Evolutionary conservation across 2,888 invertebrate genomes (phyloP).

Genomic region (Subacronicta megacephala): DNA sequence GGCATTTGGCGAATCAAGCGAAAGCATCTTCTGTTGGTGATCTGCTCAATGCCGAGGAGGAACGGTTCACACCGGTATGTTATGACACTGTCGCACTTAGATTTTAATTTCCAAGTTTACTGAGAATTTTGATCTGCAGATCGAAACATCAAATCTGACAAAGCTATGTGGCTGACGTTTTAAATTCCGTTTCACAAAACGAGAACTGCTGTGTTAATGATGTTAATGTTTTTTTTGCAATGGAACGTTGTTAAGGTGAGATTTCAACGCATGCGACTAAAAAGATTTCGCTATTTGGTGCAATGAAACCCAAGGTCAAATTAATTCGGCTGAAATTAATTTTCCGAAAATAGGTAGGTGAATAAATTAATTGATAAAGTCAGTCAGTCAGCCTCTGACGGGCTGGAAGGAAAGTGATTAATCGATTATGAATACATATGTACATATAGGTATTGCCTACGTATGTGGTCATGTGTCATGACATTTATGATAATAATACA

Average conservation of each 20-base stretch:
- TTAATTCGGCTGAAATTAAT: slow-evolving; percentile 13
- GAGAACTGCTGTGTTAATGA: slow-evolving; percentile 10
- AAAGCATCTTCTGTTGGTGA: slow-evolving; percentile 87
- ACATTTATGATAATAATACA: slow-evolving; percentile 20
- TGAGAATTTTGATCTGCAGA: slow-evolving; percentile 34
- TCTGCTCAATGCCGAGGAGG: slow-evolving; percentile 84
- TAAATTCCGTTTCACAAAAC: slow-evolving; percentile 28
- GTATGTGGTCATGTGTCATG: slow-evolving; percentile 13
- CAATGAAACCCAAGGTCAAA: slow-evolving; percentile 35
- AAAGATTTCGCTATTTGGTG: slow-evolving; percentile 21
- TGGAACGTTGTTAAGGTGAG: slow-evolving; percentile 35
- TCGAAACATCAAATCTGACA: slow-evolving; percentile 34
- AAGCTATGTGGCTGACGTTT: slow-evolving; percentile 34
- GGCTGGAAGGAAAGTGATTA: slow-evolving; percentile 19
- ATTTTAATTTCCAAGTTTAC: slow-evolving; percentile 28
- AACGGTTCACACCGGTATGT: slow-evolving; percentile 80
- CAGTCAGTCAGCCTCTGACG: neutral
- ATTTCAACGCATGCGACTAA: slow-evolving; percentile 25
- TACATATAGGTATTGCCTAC: neutral
- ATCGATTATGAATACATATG: slow-evolving; percentile 7
- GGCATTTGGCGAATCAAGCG: slow-evolving; percentile 79
- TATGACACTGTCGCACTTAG: slow-evolving; percentile 21
- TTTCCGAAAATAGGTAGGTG: slow-evolving; percentile 6
- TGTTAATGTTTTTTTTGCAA: slow-evolving; percentile 27
- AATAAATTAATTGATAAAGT: slow-evolving; percentile 9